Evolutionary conservation across 2,797 vertebrate genomes (phyloP).

Genomic region (Rhincodon typus): DNA sequence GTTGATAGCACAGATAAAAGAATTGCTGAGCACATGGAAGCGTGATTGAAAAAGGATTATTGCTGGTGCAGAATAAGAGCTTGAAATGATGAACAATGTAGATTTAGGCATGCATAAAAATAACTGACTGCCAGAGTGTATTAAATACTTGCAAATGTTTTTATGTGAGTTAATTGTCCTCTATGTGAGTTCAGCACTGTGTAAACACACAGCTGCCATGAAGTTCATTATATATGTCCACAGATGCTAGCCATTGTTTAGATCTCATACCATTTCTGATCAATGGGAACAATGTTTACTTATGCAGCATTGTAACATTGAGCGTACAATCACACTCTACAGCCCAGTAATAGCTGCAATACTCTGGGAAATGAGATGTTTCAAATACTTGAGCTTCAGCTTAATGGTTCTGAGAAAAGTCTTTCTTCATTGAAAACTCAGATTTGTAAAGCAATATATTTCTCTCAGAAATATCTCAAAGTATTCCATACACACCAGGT

Average conservation of each 20-base stretch:
- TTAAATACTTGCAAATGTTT: background rate
- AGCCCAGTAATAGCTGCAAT: background rate
- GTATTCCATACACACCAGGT: background rate
- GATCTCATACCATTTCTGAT: background rate
- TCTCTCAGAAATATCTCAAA: background rate
- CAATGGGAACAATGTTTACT: background rate
- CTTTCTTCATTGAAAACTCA: background rate
- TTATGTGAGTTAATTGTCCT: background rate
- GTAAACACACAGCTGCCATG: background rate
- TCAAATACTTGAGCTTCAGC: background rate
- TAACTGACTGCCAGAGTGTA: background rate
- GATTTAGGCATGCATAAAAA: background rate
- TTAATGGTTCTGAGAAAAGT: background rate
- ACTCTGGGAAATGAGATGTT: background rate
- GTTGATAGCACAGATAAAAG: constrained; percentile 23
- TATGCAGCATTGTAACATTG: background rate
- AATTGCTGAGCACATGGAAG: constrained; percentile 18
- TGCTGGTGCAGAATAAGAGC: background rate
- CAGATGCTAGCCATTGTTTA: background rate
- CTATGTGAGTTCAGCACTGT: background rate
- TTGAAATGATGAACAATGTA: background rate
- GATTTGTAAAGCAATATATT: background rate
- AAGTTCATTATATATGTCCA: background rate
- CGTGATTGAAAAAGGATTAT: background rate
- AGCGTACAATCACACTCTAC: background rate